Conservation (phyloP, 2,797 vertebrate genomes). For the Fundulus diaphanus region DNA sequence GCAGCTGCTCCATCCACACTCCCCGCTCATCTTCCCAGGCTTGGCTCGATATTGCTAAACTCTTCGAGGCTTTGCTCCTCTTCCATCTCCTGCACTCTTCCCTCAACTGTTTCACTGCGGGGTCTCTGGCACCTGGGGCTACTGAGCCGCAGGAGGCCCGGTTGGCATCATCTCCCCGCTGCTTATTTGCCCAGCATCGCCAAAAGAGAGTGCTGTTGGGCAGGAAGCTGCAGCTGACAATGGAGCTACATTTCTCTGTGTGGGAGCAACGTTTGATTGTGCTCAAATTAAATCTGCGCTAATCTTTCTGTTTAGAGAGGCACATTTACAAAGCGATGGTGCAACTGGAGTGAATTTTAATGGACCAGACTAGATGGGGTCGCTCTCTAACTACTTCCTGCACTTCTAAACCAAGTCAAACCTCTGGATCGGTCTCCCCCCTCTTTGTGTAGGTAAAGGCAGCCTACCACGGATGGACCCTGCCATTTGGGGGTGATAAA, state of each 20-base stretch:
- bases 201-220: conserved; percentile 71
- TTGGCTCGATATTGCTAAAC: conserved; percentile 28
- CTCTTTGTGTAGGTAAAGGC: not conserved
- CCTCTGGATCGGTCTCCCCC: not conserved
- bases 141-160: conserved; percentile 23
- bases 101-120: conserved; percentile 29
- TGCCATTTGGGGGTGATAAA: not conserved
- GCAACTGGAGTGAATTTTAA: conserved; percentile 3
- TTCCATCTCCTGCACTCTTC: conserved; percentile 16
- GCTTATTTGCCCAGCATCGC: conserved; percentile 48
- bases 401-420: not conserved
- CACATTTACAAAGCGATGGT: not conserved
- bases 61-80: conserved; percentile 22
- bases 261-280: not conserved
- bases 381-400: not conserved
- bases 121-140: conserved; percentile 40
- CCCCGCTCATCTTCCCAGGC: conserved; percentile 44
- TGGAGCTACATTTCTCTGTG: conserved; percentile 11
- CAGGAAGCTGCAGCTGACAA: conserved; percentile 48
- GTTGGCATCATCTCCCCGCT: conserved; percentile 46
- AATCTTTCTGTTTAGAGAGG: conserved; percentile 14
- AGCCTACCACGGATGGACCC: not conserved
- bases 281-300: conserved; percentile 6
- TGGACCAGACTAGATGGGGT: not conserved
- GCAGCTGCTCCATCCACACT: conserved; percentile 42